Base-by-base conservation (phyloP, 1,140 invertebrate species). In the Ectropis grisescens region DNA sequence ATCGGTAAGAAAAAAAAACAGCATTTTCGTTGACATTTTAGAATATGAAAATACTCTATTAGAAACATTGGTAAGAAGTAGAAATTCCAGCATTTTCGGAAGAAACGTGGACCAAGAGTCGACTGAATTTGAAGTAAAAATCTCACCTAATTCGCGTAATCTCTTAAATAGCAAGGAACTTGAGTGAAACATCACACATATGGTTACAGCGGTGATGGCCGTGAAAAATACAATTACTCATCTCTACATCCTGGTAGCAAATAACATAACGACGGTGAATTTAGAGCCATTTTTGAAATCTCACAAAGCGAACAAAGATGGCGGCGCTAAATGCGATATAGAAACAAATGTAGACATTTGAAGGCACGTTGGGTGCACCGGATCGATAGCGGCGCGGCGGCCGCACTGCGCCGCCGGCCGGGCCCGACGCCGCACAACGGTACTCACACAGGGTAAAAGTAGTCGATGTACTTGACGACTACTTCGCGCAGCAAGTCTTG, bases 361-460 rank as follows among this genome's bases (percentile, higher is more conserved):
- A 34, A 19, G 39, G n/a, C n/a, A n/a, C 56, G 49, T 41, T 65
- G 55, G 57, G 56, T 75, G 68, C 68, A 76, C 29, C 53, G 50
- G 71, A 80, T 80, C 75, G 54, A 80, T 80, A 75, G 42, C 54
- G 67, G 67, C 62, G 65, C 42, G 42, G 50, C 48, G 48, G 57
- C 49, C 55, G 66, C 60, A n/a, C n/a, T n/a, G 65, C 42, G 42
- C 50, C 48, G 48, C 56, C 49, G 54, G 66, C 60, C 65, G 62
- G 55, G 64, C 32, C 54, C 56, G 32, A 25, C 27, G 43, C 33
- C 36, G 24, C 19, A 45, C 38, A 41, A 41, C 28, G 38, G 41
- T 84, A 87, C 86, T 87, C 50, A 87, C 86, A 86, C 84, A 48
- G 86, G 86, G 54, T 86, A 83, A 75, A 88, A 87, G 64, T 87